These are phyloP conservation scores for Tarsius wallacei DNA, from an alignment of 2,797 vertebrate genomes.

Conservation along the genomic window DNA sequence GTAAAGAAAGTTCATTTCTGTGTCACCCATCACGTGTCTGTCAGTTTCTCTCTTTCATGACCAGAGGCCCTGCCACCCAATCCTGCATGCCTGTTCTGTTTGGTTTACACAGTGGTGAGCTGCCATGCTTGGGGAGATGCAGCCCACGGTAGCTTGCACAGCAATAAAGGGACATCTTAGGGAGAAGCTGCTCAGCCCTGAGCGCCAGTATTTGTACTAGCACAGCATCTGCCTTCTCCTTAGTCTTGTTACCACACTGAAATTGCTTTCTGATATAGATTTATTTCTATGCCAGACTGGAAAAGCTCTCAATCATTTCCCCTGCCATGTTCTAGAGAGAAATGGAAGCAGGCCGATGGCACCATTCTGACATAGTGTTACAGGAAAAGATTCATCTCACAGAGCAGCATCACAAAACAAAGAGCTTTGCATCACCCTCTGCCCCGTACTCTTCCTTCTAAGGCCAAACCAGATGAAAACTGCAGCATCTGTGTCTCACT, in stretches of 20 bases:
- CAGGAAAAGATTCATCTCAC: background rate
- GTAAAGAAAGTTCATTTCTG: background rate
- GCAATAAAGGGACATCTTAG: accelerated
- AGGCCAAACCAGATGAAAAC: background rate
- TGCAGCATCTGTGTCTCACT: background rate
- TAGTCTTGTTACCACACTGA: background rate
- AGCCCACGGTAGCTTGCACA: background rate
- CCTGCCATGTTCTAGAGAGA: background rate
- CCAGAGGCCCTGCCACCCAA: background rate
- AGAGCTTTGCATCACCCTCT: background rate
- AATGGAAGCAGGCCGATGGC: background rate
- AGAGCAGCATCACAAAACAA: background rate
- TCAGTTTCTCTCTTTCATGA: background rate
- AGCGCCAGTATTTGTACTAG: too few relatives aligned
- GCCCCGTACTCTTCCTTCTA: background rate
- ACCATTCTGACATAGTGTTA: background rate
- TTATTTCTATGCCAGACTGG: background rate
- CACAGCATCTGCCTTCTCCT: background rate
- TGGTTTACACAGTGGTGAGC: background rate
- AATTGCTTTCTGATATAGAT: background rate
- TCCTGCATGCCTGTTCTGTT: accelerated
- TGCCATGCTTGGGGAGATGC: background rate
- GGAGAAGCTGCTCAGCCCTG: background rate
- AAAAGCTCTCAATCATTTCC: background rate
- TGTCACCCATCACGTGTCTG: background rate